phyloP scores from a whole-genome alignment of 2,888 invertebrate genomes.

The Branchipolynoe longqiensis region DNA sequence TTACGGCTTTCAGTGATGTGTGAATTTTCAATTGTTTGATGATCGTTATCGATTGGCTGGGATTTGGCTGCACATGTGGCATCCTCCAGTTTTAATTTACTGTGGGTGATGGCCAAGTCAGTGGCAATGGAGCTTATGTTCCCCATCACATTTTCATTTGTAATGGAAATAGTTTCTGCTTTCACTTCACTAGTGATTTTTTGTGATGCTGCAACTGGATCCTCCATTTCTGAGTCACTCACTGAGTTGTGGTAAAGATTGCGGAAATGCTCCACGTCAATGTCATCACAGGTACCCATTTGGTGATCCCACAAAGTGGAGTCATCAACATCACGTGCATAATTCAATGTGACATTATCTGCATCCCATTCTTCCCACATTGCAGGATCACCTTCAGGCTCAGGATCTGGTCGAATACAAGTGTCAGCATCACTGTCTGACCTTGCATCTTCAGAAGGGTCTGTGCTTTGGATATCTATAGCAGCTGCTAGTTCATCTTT shows the following conservation, averaged over 20 bases:
- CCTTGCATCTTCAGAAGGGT: not conserved
- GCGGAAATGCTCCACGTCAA: slow-evolving; percentile 28
- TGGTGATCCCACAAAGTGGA: not conserved
- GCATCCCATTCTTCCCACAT: slow-evolving; percentile 22
- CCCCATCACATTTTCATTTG: too few species aligned
- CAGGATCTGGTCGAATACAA: slow-evolving; percentile 26
- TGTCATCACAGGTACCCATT: slow-evolving; percentile 18
- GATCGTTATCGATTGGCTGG: too few species aligned
- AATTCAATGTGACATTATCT: slow-evolving; percentile 3
- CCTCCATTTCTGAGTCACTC: not conserved
- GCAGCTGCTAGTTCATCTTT: too few species aligned
- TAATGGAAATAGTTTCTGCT: not conserved
- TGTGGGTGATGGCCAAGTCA: not conserved
- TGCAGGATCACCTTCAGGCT: not conserved
- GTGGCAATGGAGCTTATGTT: too few species aligned
- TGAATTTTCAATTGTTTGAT: too few species aligned
- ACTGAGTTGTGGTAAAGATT: not conserved
- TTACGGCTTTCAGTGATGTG: too few species aligned
- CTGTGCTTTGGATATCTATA: too few species aligned
- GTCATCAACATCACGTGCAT: slow-evolving; percentile 3
- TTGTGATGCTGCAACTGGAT: not conserved
- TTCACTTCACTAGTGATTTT: not conserved
- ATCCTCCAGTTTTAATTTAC: not conserved
- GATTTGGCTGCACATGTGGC: not conserved
- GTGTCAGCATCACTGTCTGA: slow-evolving; percentile 12